Percentiles rank a stretch among this genome's conserved stretches.
Evolutionary conservation across 1,140 invertebrate genomes (phyloP).

Genomic region (Drosophila fuyamai): DNA sequence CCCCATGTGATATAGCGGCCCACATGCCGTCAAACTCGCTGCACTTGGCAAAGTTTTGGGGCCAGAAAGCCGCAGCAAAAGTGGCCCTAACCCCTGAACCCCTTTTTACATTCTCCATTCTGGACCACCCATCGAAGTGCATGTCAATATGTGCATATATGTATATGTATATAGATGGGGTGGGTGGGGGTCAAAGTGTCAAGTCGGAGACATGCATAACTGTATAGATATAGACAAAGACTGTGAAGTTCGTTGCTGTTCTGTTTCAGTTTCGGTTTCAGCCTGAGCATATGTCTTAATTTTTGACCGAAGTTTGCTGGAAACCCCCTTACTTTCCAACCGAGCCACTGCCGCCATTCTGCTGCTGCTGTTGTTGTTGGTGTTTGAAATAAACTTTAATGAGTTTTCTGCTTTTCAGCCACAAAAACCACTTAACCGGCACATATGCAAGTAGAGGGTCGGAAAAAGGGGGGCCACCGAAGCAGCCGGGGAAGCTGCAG

Average conservation of each 20-base stretch:
- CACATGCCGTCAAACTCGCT: slow-evolving; percentile 1
- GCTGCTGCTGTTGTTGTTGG: slow-evolving; percentile 51
- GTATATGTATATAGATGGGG: neutral
- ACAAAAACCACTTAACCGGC: slow-evolving; percentile 77
- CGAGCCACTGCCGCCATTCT: neutral
- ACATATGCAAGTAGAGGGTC: slow-evolving; percentile 61
- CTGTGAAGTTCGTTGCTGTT: slow-evolving; percentile 13
- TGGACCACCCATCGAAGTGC: slow-evolving; percentile 26
- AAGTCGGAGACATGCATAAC: slow-evolving; percentile 40
- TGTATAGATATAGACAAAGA: slow-evolving; percentile 14
- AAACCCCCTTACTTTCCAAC: neutral
- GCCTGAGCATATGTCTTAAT: slow-evolving; percentile 66
- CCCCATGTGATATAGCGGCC: neutral
- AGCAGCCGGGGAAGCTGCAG: slow-evolving; percentile 34
- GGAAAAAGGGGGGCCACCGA: neutral
- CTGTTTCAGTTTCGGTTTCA: slow-evolving; percentile 44
- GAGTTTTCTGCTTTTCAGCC: slow-evolving; percentile 76
- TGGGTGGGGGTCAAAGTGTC: slow-evolving; percentile 1
- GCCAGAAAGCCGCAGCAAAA: slow-evolving; percentile 51
- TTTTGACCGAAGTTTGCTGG: slow-evolving; percentile 60
- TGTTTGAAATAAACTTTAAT: slow-evolving; percentile 76
- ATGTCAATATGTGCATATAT: slow-evolving; percentile 19
- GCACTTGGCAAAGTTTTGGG: slow-evolving; percentile 40
- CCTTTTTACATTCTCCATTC: neutral
- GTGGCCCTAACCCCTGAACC: slow-evolving; percentile 19